Conservation (phyloP, 2,888 invertebrate genomes). For the Machimus atricapillus region DNA sequence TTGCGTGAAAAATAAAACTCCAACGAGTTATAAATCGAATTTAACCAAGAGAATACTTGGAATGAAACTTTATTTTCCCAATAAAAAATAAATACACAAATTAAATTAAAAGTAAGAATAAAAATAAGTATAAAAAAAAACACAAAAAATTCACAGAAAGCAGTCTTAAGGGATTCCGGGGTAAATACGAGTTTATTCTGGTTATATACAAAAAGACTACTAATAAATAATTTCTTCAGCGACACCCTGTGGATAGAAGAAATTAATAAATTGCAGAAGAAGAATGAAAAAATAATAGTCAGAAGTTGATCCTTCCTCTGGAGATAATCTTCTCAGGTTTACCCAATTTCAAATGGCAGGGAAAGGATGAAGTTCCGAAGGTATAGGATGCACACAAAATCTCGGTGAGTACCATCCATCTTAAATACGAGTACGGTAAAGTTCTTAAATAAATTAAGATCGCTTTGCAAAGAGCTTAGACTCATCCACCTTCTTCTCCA, state of each 20-base stretch:
- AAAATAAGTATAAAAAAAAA: not conserved
- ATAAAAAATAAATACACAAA: conserved; percentile 10
- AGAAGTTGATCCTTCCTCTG: conserved; percentile 37
- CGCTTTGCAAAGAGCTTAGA: conserved; percentile 40
- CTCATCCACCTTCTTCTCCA: conserved; percentile 60
- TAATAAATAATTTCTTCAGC: not conserved
- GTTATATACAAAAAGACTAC: conserved; percentile 1
- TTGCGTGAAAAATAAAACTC: conserved; percentile 13
- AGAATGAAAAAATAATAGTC: not conserved
- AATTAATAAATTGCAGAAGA: conserved; percentile 49
- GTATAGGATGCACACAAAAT: not conserved
- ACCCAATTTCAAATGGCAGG: not conserved
- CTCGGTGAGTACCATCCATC: not conserved
- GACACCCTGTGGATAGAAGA: conserved; percentile 7
- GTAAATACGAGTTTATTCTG: not conserved
- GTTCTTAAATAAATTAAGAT: not conserved
- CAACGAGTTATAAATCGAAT: not conserved
- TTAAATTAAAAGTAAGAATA: not conserved
- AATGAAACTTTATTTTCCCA: conserved; percentile 16
- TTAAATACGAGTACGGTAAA: not conserved
- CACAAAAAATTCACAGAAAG: not conserved
- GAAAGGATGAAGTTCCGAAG: conserved; percentile 33
- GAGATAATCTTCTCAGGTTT: not conserved
- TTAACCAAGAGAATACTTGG: not conserved
- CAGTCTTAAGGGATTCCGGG: not conserved